These are phyloP conservation scores for Myzus persicae DNA, from an alignment of 1,140 invertebrate genomes.

Conservation along the genomic window DNA sequence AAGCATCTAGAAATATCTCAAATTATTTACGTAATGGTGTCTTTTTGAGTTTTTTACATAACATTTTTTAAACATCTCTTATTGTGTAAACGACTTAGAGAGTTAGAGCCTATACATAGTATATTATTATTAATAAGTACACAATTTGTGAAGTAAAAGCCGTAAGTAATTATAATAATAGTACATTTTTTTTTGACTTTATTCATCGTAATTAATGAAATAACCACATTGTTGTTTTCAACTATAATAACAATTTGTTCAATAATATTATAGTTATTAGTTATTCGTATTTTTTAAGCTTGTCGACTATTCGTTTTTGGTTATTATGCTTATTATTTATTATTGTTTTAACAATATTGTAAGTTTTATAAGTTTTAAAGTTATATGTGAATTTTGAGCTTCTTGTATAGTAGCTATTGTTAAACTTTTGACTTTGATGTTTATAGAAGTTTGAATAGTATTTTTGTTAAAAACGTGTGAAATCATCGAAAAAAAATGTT, in stretches of 20 bases:
- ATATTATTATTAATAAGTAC: neutral
- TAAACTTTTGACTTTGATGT: neutral
- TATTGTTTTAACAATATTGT: neutral
- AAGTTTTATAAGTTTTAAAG: neutral
- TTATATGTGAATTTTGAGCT: neutral
- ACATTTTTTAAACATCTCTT: neutral
- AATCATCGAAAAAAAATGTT: neutral
- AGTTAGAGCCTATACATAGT: no score
- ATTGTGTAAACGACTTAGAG: no score
- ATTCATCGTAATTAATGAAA: neutral
- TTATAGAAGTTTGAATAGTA: neutral
- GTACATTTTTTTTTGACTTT: neutral
- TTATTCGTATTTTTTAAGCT: neutral
- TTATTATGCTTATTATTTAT: neutral
- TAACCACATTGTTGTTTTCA: neutral
- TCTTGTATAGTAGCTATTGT: neutral
- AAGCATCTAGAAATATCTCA: neutral
- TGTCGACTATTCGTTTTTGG: neutral
- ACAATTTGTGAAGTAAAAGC: neutral
- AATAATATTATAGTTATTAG: neutral
- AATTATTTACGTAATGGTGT: neutral
- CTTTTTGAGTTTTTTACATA: neutral
- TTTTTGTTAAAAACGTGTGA: constrained; percentile 2
- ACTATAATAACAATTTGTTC: neutral
- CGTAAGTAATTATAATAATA: neutral